These are phyloP conservation scores for Propithecus coquereli DNA, from an alignment of 2,113 vertebrate genomes.

Conservation along the genomic window DNA sequence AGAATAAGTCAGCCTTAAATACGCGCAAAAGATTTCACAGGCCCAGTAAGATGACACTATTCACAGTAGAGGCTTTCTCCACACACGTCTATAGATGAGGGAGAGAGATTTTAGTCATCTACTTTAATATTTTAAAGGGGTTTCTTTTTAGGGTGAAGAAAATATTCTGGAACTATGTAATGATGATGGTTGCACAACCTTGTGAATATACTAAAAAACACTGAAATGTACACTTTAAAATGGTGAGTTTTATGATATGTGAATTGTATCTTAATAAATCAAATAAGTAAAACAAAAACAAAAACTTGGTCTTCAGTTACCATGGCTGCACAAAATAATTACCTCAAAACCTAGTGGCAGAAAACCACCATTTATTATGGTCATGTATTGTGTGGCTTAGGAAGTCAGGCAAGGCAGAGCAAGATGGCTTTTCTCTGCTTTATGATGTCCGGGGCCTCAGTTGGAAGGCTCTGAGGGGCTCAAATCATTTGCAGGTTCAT, in stretches of 20 bases:
- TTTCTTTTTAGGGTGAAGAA: slow-evolving; percentile 3
- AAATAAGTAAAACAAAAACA: slow-evolving; percentile 9
- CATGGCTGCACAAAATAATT: background rate
- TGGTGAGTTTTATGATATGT: background rate
- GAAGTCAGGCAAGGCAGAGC: background rate
- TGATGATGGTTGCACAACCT: background rate
- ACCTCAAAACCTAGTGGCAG: background rate
- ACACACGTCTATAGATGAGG: background rate
- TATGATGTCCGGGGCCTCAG: background rate
- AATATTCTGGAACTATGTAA: background rate
- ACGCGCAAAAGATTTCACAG: background rate
- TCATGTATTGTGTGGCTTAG: background rate
- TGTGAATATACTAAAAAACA: background rate
- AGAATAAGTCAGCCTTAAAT: background rate
- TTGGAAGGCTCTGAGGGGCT: background rate
- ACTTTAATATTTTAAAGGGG: background rate
- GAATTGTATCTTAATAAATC: background rate
- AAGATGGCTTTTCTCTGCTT: background rate
- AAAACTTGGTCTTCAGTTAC: background rate
- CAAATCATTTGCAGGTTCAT: background rate
- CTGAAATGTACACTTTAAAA: background rate
- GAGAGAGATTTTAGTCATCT: background rate
- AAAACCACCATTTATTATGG: background rate
- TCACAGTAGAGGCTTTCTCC: background rate
- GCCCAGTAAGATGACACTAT: background rate